Conservation (phyloP, 37 sponge, comb jelly and placozoan genomes). For the Spongia lamella region DNA sequence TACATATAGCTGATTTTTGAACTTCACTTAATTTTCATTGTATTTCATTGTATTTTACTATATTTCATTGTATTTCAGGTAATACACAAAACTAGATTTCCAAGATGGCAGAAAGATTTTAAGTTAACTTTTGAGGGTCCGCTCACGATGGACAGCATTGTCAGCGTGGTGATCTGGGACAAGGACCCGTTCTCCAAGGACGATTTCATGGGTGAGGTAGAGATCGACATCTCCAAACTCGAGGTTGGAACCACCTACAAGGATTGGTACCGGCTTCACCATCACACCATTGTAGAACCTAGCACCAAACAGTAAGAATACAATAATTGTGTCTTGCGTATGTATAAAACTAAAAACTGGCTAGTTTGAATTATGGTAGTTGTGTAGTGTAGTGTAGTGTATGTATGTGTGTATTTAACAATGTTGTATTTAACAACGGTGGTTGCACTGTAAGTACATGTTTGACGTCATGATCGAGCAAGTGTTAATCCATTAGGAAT, state of each 20-base stretch:
- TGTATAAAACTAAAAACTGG: background rate
- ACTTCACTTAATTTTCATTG: too few species aligned
- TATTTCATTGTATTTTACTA: too few species aligned
- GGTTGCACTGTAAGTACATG: too few species aligned
- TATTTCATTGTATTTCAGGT: too few species aligned
- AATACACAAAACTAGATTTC: constrained; percentile 76
- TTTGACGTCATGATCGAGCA: too few species aligned
- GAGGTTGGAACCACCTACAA: constrained; percentile 67
- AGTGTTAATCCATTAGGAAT: too few species aligned
- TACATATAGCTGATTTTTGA: too few species aligned
- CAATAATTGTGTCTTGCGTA: background rate
- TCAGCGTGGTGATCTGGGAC: constrained; percentile 51
- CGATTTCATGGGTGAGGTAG: constrained; percentile 81
- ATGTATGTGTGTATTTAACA: constrained; percentile 25
- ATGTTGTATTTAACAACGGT: too few species aligned
- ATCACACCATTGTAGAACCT: constrained; percentile 44
- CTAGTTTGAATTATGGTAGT: background rate
- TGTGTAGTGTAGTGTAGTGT: background rate
- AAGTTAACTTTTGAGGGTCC: constrained; percentile 29
- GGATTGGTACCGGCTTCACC: constrained; percentile 75
- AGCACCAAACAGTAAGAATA: constrained; percentile 53
- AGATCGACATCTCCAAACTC: constrained; percentile 64
- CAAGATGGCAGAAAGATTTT: constrained; percentile 75
- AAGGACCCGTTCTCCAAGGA: constrained; percentile 63
- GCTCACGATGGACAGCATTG: constrained; percentile 9